phyloP scores from a whole-genome alignment of 1,140 invertebrate species.

The Heliconius nattereri region DNA sequence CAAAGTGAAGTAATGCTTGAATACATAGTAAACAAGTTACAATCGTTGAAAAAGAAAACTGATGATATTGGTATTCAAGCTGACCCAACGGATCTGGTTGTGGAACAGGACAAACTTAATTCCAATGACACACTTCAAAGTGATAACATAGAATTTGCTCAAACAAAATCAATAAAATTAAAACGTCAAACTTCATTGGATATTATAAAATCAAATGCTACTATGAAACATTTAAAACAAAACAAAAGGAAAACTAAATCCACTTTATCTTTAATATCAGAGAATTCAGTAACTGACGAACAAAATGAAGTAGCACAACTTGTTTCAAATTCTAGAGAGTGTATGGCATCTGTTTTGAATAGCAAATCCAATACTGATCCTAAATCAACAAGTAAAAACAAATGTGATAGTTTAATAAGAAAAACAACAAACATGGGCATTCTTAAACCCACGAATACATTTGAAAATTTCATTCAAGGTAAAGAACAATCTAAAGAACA shows the following conservation, averaged over 20 bases:
- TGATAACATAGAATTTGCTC: not conserved
- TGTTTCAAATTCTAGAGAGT: not conserved
- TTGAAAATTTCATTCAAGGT: not conserved
- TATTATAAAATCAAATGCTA: not conserved
- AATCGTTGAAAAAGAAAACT: conserved; percentile 4
- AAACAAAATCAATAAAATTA: conserved; percentile 8
- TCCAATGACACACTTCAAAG: not conserved
- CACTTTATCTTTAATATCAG: conserved; percentile 4
- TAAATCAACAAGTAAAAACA: not conserved
- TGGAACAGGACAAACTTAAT: not conserved
- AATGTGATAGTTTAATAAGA: not conserved
- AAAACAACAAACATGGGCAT: not conserved
- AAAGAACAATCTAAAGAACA: not conserved
- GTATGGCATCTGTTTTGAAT: not conserved
- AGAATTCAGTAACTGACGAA: not conserved
- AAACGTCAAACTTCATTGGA: not conserved
- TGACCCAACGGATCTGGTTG: not conserved
- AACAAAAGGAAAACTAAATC: not conserved
- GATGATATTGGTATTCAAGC: conserved; percentile 21
- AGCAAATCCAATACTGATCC: not conserved
- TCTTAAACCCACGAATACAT: not conserved
- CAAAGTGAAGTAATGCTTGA: not conserved
- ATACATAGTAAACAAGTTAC: not conserved
- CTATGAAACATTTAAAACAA: not conserved
- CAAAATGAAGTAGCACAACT: not conserved